phyloP scores from a whole-genome alignment of 2,113 vertebrate genomes.

The Lasiurus cinereus region DNA sequence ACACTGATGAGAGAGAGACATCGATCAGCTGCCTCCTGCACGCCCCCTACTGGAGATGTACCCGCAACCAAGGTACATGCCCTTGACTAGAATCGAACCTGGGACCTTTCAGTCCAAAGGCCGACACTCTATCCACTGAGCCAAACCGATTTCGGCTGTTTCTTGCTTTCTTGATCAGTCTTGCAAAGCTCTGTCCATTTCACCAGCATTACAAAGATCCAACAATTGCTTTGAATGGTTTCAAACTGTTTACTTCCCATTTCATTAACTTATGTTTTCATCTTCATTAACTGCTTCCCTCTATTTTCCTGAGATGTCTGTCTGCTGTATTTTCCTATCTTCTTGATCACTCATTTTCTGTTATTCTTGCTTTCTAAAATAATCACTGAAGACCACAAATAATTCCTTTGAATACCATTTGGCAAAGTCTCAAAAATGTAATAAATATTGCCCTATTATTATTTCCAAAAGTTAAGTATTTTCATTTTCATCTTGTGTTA shows the following conservation, averaged over 20 bases:
- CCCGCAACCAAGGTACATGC: too few species aligned
- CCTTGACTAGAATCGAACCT: too few species aligned
- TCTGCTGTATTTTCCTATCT: neutral
- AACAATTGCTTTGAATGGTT: neutral
- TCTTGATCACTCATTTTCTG: neutral
- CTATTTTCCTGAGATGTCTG: neutral
- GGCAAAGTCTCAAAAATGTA: neutral
- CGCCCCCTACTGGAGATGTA: too few species aligned
- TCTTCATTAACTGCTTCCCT: neutral
- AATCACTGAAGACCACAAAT: too few species aligned
- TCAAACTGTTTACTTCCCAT: neutral
- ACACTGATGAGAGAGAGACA: too few species aligned
- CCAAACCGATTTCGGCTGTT: neutral
- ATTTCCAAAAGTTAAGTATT: neutral
- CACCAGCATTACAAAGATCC: neutral
- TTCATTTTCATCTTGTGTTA: neutral
- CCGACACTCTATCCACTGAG: too few species aligned
- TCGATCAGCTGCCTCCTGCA: too few species aligned
- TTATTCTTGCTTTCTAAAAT: neutral
- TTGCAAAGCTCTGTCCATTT: neutral
- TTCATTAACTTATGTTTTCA: neutral
- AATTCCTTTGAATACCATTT: neutral
- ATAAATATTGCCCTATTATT: neutral
- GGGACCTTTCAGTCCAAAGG: too few species aligned
- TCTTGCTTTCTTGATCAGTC: neutral